phyloP scores from a whole-genome alignment of 1,140 invertebrate genomes.

The Teleogryllus occipitalis region DNA sequence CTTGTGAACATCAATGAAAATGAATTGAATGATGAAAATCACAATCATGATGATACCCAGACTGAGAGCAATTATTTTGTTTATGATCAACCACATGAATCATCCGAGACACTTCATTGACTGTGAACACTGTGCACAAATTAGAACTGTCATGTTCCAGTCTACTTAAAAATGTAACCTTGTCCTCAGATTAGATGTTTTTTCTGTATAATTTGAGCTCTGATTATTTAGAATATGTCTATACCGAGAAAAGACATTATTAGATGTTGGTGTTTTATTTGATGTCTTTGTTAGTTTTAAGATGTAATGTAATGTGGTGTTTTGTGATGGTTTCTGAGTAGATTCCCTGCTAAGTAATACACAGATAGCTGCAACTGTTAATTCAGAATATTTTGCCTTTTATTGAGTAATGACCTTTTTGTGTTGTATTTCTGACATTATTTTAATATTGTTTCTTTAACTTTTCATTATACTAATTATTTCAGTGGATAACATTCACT shows the following conservation, averaged over 20 bases:
- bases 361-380: background rate
- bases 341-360: background rate
- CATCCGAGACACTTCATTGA: background rate
- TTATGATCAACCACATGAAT: background rate
- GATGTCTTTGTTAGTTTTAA: background rate
- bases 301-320: background rate
- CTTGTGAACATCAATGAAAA: background rate
- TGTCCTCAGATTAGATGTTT: background rate
- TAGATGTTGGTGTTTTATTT: background rate
- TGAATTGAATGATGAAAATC: background rate
- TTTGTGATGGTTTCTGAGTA: background rate
- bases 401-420: background rate
- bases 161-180: background rate
- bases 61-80: background rate
- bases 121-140: background rate
- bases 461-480: background rate
- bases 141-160: background rate
- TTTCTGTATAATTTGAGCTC: background rate
- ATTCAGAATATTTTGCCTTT: background rate
- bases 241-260: background rate
- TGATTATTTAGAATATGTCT: background rate
- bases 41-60: no score
- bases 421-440: background rate
- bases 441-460: background rate
- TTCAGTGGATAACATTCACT: background rate